Evolutionary conservation across 2,113 vertebrate species (phyloP).

Genomic region (Misgurnus anguillicaudatus): DNA sequence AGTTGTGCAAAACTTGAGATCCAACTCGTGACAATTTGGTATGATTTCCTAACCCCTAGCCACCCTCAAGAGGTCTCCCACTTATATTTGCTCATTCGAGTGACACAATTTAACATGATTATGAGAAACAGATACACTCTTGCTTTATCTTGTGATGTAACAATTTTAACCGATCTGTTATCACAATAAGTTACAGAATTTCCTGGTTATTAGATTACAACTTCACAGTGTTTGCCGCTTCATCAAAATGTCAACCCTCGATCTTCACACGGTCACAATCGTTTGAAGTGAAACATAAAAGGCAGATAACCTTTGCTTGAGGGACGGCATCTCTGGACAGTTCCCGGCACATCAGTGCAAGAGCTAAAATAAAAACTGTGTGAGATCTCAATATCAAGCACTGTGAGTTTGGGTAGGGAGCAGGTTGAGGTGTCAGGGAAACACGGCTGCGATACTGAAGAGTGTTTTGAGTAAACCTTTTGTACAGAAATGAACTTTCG

Average conservation of each 20-base stretch:
- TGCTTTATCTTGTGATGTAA: background rate
- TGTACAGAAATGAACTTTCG: constrained; percentile 19
- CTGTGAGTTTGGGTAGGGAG: background rate
- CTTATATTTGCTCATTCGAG: constrained; percentile 41
- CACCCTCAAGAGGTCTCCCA: constrained; percentile 16
- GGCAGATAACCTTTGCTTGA: constrained; percentile 73
- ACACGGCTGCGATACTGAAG: background rate
- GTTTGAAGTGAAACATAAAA: constrained; percentile 72
- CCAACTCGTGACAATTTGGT: constrained; percentile 8
- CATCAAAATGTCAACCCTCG: constrained; percentile 43
- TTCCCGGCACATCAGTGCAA: constrained; percentile 49
- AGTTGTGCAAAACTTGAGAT: constrained; percentile 38
- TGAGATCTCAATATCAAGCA: background rate
- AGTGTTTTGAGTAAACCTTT: background rate
- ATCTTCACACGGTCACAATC: constrained; percentile 46
- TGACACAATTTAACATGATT: constrained; percentile 22
- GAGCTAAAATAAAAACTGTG: constrained; percentile 4
- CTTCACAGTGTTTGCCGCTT: constrained; percentile 21
- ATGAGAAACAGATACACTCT: constrained; percentile 4
- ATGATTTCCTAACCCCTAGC: constrained; percentile 31
- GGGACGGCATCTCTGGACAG: constrained; percentile 56
- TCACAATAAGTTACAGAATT: background rate
- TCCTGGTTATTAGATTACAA: background rate
- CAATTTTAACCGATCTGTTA: background rate
- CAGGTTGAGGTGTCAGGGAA: constrained; percentile 10